Conservation (phyloP, 2,113 vertebrate genomes). For the Phocoena phocoena region DNA sequence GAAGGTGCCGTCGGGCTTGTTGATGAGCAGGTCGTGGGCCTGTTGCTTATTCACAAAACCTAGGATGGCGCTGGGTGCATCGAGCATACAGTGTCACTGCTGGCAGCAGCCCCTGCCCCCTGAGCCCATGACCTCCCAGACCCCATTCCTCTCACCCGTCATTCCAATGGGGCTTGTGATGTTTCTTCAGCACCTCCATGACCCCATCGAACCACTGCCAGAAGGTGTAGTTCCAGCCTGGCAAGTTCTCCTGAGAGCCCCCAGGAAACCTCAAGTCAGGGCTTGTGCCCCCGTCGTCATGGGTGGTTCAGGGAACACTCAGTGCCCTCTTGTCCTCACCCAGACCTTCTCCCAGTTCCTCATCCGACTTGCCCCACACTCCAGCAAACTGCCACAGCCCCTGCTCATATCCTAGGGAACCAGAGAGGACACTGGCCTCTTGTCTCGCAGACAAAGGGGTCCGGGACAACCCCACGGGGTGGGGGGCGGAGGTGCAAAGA, state of each 20-base stretch:
- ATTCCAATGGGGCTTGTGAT: conserved; percentile 97
- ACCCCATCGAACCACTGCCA: conserved; percentile 99
- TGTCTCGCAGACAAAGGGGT: background rate
- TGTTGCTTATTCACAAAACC: conserved; percentile 99
- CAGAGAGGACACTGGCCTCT: fast-evolving
- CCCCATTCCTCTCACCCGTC: conserved; percentile 90
- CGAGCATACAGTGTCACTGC: background rate
- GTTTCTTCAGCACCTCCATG: conserved; percentile 98
- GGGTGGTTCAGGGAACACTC: background rate
- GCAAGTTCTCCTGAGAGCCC: conserved; percentile 92
- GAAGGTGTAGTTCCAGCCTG: conserved; percentile 97
- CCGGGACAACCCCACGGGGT: background rate
- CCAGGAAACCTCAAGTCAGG: background rate
- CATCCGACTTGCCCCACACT: background rate
- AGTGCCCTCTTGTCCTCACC: background rate
- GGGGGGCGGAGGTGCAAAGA: background rate
- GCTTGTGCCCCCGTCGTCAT: background rate
- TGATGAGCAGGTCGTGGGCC: conserved; percentile 97
- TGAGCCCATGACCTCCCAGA: background rate
- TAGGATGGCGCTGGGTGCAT: conserved; percentile 91
- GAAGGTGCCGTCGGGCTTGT: conserved; percentile 97
- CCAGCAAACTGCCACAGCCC: background rate
- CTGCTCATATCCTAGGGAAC: background rate
- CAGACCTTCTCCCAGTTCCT: background rate
- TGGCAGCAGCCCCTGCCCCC: background rate